These are phyloP conservation scores for Theristicus caerulescens DNA, from an alignment of 2,113 vertebrate genomes.

Conservation along the genomic window DNA sequence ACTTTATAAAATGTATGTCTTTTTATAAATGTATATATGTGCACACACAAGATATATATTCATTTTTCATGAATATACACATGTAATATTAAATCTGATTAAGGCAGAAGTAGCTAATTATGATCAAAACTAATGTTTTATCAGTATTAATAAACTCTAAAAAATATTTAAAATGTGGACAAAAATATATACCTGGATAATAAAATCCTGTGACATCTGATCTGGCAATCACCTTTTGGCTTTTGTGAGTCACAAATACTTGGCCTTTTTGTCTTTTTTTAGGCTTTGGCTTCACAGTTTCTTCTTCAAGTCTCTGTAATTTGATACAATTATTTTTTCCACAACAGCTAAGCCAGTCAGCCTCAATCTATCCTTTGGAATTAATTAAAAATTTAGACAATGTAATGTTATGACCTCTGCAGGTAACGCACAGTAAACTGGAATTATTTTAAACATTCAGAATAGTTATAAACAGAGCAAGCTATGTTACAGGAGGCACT, in stretches of 20 bases:
- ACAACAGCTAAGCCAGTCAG: not conserved
- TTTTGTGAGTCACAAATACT: constrained; percentile 61
- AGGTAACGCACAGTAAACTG: not conserved
- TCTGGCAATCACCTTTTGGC: constrained; percentile 81
- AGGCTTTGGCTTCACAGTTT: constrained; percentile 12
- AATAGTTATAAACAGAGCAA: not conserved
- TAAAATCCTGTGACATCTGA: constrained; percentile 82
- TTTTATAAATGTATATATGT: not conserved
- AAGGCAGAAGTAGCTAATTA: not conserved
- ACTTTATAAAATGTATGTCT: not conserved
- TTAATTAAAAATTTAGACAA: not conserved
- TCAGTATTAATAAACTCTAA: not conserved
- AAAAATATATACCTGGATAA: constrained; percentile 75
- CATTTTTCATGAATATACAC: not conserved
- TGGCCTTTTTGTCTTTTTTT: constrained; percentile 49
- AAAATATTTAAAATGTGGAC: not conserved
- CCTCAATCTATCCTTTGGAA: not conserved
- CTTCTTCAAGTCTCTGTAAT: constrained; percentile 49
- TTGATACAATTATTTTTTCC: not conserved
- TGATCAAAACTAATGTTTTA: not conserved
- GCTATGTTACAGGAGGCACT: not conserved
- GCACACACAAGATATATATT: not conserved
- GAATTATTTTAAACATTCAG: not conserved
- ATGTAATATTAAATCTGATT: not conserved
- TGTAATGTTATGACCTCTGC: not conserved